Evolutionary conservation across 2,113 vertebrate genomes (phyloP).

Genomic region (Nothobranchius kuhntae): DNA sequence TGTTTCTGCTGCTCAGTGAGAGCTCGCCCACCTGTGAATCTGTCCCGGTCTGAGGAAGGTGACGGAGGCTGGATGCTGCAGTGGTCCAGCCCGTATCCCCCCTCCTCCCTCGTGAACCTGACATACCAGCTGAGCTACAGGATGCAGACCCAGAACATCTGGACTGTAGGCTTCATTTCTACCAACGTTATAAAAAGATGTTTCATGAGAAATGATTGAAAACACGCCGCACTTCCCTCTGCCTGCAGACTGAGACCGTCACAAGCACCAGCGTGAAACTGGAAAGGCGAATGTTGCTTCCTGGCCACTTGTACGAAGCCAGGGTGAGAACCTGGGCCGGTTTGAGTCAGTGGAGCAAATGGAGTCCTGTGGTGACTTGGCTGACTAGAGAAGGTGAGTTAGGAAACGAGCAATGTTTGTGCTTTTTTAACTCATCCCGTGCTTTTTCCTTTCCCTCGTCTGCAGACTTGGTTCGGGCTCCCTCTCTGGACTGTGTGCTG

Average conservation of each 20-base stretch:
- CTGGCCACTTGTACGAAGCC: conserved; percentile 59
- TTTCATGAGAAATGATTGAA: not conserved
- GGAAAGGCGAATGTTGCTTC: conserved; percentile 12
- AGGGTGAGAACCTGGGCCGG: conserved; percentile 49
- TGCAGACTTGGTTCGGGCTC: conserved; percentile 34
- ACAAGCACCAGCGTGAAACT: conserved; percentile 36
- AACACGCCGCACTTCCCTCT: not conserved
- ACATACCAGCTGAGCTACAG: conserved; percentile 75
- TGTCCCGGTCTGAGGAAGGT: conserved; percentile 18
- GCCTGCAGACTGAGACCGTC: conserved; percentile 41
- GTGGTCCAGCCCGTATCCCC: conserved; percentile 73
- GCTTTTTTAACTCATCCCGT: not conserved
- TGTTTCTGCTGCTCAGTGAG: conserved; percentile 57
- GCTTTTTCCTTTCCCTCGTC: conserved; percentile 6
- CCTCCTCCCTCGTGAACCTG: conserved; percentile 58
- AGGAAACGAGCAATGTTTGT: not conserved
- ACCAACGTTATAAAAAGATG: no score
- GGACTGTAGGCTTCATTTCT: conserved; percentile 67
- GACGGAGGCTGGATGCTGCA: conserved; percentile 38
- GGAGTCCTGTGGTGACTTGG: conserved; percentile 66
- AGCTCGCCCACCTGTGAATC: conserved; percentile 41
- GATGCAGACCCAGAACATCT: conserved; percentile 43
- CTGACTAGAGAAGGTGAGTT: conserved; percentile 44
- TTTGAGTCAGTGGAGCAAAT: conserved; percentile 67
- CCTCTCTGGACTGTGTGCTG: conserved; percentile 66